Evolutionary conservation across 2,797 vertebrate genomes (phyloP).

Genomic region (Halcyon badia): DNA sequence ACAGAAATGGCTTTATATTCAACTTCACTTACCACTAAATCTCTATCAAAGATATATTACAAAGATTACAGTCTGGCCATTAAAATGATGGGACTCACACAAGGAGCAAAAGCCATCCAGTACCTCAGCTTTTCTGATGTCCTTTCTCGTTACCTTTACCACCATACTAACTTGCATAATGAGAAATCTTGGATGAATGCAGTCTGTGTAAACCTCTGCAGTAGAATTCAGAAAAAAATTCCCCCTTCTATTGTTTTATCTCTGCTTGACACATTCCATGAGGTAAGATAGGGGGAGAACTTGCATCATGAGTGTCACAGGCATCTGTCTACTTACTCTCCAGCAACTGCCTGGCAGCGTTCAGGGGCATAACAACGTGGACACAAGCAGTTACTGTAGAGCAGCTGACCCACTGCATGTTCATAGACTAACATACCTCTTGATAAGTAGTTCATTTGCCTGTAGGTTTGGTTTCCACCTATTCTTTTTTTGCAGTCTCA

Average conservation of each 20-base stretch:
- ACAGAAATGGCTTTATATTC: neutral
- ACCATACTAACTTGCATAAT: neutral
- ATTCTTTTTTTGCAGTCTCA: neutral
- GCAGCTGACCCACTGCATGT: neutral
- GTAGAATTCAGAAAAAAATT: neutral
- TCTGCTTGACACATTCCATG: neutral
- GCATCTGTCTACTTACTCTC: neutral
- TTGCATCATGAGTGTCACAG: neutral
- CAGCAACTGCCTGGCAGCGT: rapidly evolving
- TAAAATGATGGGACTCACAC: neutral
- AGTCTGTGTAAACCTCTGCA: neutral
- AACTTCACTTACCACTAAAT: neutral
- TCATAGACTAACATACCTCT: neutral
- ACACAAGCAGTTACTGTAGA: neutral
- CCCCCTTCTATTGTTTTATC: neutral
- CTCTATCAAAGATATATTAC: neutral
- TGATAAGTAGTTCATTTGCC: neutral
- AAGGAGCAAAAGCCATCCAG: neutral
- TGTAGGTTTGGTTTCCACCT: neutral
- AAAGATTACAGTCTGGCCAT: neutral
- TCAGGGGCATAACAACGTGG: neutral
- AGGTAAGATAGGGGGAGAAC: slow-evolving; percentile 14
- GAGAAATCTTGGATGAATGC: neutral
- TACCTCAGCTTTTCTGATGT: neutral
- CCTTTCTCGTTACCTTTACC: neutral